Conservation (phyloP, 2,888 invertebrate species). For the Ochropleura leucogaster region DNA sequence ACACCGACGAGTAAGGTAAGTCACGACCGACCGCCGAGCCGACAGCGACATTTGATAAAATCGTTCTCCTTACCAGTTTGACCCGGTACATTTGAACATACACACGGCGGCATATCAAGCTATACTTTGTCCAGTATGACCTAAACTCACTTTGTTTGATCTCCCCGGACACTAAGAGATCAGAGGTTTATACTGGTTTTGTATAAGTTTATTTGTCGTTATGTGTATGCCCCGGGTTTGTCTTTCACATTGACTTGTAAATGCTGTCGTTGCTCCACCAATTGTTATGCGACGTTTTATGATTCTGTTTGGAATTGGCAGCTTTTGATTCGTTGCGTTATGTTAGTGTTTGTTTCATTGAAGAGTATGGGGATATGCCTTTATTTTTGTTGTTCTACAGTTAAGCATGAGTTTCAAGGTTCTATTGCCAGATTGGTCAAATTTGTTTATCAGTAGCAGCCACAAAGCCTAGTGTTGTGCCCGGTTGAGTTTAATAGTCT, state of each 20-base stretch:
- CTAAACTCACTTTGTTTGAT: neutral
- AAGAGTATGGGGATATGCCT: neutral
- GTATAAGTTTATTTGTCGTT: constrained; percentile 2
- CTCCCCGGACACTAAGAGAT: no score
- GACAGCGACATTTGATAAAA: constrained; percentile 88
- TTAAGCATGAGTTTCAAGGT: neutral
- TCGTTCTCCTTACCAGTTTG: constrained; percentile 85
- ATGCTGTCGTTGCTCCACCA: constrained; percentile 60
- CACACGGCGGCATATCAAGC: neutral
- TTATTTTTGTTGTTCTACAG: neutral
- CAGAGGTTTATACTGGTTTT: neutral
- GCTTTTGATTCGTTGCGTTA: constrained; percentile 40
- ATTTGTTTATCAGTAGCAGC: neutral
- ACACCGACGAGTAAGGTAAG: constrained; percentile 85
- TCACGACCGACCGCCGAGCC: constrained; percentile 88
- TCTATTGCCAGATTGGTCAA: neutral
- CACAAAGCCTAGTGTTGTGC: neutral
- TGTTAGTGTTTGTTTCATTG: constrained; percentile 1
- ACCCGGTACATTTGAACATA: constrained; percentile 80
- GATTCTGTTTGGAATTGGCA: constrained; percentile 24
- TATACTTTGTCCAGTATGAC: neutral
- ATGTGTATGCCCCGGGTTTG: constrained; percentile 72
- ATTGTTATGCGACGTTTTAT: constrained; percentile 45
- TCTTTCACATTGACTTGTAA: constrained; percentile 72
- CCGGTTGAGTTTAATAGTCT: neutral